phyloP scores from a whole-genome alignment of 2,113 vertebrate species.

The Scopus umbretta region DNA sequence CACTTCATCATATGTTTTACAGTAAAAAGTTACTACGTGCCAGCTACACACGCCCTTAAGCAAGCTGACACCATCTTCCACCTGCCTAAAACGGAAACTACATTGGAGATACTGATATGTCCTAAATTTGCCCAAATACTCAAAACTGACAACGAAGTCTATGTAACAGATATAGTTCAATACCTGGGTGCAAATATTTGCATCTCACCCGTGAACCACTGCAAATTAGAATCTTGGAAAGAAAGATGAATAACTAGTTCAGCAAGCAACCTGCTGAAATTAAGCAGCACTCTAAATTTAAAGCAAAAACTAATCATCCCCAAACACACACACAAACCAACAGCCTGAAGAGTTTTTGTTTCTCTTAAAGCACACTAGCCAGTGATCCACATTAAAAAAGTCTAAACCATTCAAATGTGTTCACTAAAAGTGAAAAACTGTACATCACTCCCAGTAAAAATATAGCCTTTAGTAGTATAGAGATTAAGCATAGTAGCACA shows the following conservation, averaged over 20 bases:
- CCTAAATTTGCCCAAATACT: neutral
- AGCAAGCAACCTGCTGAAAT: neutral
- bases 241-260: neutral
- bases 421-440: neutral
- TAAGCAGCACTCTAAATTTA: neutral
- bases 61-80: neutral
- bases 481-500: neutral
- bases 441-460: neutral
- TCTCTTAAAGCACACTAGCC: neutral
- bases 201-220: neutral
- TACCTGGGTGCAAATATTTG: neutral
- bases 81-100: neutral
- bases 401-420: neutral
- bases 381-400: neutral
- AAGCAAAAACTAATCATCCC: neutral
- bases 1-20: neutral
- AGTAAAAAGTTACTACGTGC: neutral
- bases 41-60: neutral
- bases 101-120: neutral
- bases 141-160: neutral
- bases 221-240: neutral
- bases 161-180: neutral
- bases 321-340: neutral
- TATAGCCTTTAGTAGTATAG: neutral
- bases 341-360: neutral